phyloP scores from a whole-genome alignment of 2,797 vertebrate species.

The Gephyroberyx darwinii region DNA sequence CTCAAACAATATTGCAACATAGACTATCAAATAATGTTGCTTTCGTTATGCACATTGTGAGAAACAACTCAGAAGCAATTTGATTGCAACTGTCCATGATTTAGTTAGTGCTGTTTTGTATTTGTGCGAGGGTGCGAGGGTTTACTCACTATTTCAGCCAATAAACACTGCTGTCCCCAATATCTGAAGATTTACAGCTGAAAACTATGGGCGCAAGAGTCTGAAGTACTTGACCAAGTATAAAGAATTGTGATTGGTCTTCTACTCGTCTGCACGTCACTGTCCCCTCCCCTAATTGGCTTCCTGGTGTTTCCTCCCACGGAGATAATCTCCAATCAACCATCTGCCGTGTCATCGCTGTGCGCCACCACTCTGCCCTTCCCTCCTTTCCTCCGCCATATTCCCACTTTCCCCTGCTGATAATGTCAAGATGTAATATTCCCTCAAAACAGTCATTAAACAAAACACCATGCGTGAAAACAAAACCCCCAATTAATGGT shows the following conservation, averaged over 20 bases:
- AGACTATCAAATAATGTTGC: not conserved
- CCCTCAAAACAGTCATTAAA: conserved; percentile 43
- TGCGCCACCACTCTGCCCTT: conserved; percentile 43
- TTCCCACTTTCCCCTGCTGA: conserved; percentile 42
- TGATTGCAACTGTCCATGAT: not conserved
- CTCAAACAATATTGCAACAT: not conserved
- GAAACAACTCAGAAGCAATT: not conserved
- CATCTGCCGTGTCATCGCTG: conserved; percentile 73
- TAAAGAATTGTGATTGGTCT: conserved; percentile 55
- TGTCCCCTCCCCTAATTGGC: conserved; percentile 69
- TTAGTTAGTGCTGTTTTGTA: not conserved
- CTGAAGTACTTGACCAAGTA: conserved; percentile 19
- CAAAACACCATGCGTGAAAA: conserved; percentile 27
- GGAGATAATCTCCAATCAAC: conserved; percentile 76
- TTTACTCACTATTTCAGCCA: not conserved
- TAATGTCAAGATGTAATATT: conserved; percentile 46
- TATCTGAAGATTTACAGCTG: conserved; percentile 13
- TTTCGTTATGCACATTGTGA: not conserved
- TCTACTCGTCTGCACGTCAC: conserved; percentile 33
- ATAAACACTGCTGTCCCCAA: not conserved
- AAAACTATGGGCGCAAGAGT: not conserved
- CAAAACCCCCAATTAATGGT: conserved; percentile 20
- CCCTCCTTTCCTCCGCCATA: conserved; percentile 38
- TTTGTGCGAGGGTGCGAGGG: not conserved
- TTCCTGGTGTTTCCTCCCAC: conserved; percentile 64